Evolutionary conservation across 2,888 invertebrate genomes (phyloP).

Genomic region (Thera britannica): DNA sequence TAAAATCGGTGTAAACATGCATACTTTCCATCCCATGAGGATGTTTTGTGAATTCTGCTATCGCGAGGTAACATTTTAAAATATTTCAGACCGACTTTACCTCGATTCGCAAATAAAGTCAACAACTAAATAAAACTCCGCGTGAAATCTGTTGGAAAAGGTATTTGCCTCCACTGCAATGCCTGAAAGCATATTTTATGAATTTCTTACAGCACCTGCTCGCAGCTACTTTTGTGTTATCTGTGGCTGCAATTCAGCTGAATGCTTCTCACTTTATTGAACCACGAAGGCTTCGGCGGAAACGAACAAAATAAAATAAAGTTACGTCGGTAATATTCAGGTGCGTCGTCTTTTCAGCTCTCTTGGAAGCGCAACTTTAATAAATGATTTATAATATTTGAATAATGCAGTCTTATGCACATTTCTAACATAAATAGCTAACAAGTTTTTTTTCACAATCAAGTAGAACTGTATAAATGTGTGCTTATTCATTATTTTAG

Average conservation of each 20-base stretch:
- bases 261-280: constrained; percentile 1
- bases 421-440: too few relatives aligned
- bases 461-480: too few relatives aligned
- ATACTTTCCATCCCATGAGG: too few relatives aligned
- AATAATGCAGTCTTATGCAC: too few relatives aligned
- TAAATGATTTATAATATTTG: too few relatives aligned
- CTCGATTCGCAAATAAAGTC: neutral
- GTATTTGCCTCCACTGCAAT: neutral
- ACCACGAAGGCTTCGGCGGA: neutral
- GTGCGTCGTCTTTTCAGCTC: neutral
- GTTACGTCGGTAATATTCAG: neutral
- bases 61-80: too few relatives aligned
- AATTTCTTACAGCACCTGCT: constrained; percentile 1
- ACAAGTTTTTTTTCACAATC: too few relatives aligned
- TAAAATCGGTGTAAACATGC: too few relatives aligned
- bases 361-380: neutral
- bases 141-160: neutral
- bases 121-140: neutral
- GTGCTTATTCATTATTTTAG: too few relatives aligned
- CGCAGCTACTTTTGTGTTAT: neutral
- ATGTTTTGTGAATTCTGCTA: too few relatives aligned
- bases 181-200: neutral
- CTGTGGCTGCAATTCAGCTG: constrained; percentile 2
- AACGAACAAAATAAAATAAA: neutral
- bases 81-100: too few relatives aligned